Evolutionary conservation across 2,888 invertebrate genomes (phyloP), one percentile per base, ranked within the genome.

Genomic region (Matsumyia berberina): DNA sequence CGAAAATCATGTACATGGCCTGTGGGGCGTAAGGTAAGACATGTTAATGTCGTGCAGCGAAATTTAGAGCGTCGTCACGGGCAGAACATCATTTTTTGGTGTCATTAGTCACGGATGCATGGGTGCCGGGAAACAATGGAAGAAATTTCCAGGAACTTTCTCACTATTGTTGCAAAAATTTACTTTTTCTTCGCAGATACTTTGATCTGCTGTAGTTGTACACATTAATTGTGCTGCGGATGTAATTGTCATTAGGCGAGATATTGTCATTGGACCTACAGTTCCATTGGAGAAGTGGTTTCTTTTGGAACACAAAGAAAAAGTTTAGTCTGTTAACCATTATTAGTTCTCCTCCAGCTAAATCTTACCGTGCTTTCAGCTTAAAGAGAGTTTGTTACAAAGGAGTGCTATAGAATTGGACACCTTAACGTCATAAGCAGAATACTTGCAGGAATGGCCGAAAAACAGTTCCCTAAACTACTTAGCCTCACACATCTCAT

Each of bases 21-120:
- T 46, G 70, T 42, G 44, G 66, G 67, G 53, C 51, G 67, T 62
- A 49, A 60, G 49, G 67, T 62, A 49, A 60, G 49, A 66, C 80
- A 77, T 53, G 60, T 66, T 53, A 67, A 70, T 74, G 74, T 85
- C 80, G 85, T 85, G 85, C 58, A 74, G 64, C 7, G 31, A 60
- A 72, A 73, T 83, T 73, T 78, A 67, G 49, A 57, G 73, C 55
- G 62, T 42, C 35, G 19, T 24, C 24, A 42, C 11, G 5, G 31
- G 37, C n/a, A 82, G 11, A 62, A 39, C 35, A 58, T 49, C 53
- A 53, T 29, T 51, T 78, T 67, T 78, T 15, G 44, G 15, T 66
- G 64, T 74, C 83, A 85, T 85, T 79, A 85, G 79, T 85, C 67
- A 74, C 79, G 83, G 79, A 51, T 74, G 53, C 83, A 44, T 69